Evolutionary conservation across 92 coral and sea anemone species (phyloP).

Genomic region (Heteractis magnifica): DNA sequence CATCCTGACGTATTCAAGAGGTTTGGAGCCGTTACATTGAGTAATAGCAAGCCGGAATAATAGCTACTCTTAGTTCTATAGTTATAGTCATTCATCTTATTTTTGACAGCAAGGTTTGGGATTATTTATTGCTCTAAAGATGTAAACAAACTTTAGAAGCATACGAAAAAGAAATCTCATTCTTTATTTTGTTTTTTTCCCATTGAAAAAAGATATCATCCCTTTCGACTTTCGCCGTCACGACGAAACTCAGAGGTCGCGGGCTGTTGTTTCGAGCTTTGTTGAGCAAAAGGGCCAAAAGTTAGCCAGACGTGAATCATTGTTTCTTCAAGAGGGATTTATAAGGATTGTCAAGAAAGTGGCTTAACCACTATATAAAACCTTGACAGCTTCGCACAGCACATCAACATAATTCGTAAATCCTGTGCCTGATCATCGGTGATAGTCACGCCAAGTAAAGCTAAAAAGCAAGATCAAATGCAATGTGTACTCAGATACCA

Average conservation of each 20-base stretch:
- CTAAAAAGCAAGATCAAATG: constrained; percentile 2
- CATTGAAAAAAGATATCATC: neutral
- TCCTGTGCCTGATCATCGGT: constrained; percentile 22
- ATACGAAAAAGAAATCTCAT: neutral
- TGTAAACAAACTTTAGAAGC: neutral
- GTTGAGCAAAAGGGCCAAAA: constrained; percentile 29
- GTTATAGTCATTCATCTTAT: neutral
- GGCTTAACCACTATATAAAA: constrained; percentile 34
- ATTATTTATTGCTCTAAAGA: neutral
- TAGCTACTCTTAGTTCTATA: neutral
- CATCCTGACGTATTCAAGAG: constrained; percentile 20
- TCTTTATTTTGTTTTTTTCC: neutral
- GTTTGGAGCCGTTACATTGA: constrained; percentile 26
- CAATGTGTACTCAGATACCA: neutral
- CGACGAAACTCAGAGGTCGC: neutral
- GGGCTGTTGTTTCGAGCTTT: neutral
- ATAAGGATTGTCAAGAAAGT: constrained; percentile 39
- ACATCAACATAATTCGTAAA: constrained; percentile 40
- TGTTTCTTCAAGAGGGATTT: constrained; percentile 42
- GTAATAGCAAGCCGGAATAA: constrained; percentile 1
- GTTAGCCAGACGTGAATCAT: constrained; percentile 38
- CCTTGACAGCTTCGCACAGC: constrained; percentile 39
- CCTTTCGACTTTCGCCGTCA: neutral
- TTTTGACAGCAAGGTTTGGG: constrained; percentile 3
- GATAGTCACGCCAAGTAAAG: constrained; percentile 16